Evolutionary conservation across 2,888 invertebrate species (phyloP), one percentile per base, ranked within the genome.

Genomic region (Cotesia congregata): DNA sequence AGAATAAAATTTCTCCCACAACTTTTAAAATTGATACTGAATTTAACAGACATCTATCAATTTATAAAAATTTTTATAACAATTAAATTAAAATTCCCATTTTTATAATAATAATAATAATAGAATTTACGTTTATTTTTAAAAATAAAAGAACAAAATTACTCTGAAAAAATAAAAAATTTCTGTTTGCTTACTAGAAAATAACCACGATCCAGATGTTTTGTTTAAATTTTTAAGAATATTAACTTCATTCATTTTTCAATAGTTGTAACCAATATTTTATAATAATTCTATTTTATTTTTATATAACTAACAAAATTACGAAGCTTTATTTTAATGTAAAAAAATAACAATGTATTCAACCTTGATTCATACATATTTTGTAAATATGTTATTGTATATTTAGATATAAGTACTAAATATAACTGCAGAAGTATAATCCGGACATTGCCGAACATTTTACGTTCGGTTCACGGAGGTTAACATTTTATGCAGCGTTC

Each of bases 171-270:
- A 30, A 30, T 30, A 30, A 30, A 30, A 30, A 30, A 30, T 30
- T 30, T 30, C 30, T 30, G 30, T 30, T 30, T 50, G 7, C 50
- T 50, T 50, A 50, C 50, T 50, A 7, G 50, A 50, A 50, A 50
- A 50, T 4, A 50, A 50, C 50, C 50, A 50, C 12, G 50, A 50
- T 50, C 50, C 1, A 50, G 9, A 12, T 9, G 12, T 50, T 50
- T 50, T 50, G 4, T 38, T 9, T 6, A 64, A 5, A 62, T 15
- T 6, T 30, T 3, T 68, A 30, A 30, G 73, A 76, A 61, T 74
- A 75, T 1, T 72, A 75, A 38, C 9, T 17, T 64, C 17, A 64
- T 62, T 17, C 50, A 15, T 77, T 77, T 62, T 77, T 77, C 76
- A 77, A 76, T 74, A 67, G 59, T 7, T 17, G n/a, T n/a, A 7